Base-by-base conservation (phyloP, 1,140 invertebrate genomes). In the Drosophila virilis region DNA sequence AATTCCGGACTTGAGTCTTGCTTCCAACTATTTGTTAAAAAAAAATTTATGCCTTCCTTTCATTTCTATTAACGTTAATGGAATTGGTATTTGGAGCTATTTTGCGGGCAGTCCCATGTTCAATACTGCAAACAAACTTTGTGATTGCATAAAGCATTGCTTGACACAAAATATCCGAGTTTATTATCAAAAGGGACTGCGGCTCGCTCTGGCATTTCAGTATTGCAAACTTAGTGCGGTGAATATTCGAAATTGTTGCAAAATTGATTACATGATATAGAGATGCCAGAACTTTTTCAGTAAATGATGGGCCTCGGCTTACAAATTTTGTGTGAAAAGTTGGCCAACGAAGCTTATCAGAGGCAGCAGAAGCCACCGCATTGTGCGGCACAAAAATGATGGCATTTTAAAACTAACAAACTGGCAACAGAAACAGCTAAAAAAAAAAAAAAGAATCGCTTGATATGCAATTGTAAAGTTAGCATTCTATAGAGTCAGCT, bases 191-290 rank as follows among this genome's bases (percentile, higher is more conserved):
- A 60, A 35, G n/a, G 33, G 9, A 8, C 42, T 62, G 60, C 38
- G n/a, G 46, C n/a, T 12, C 1, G 15, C 5, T 45, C 13, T 46
- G 22, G 15, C 50, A 35, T 57, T 45, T 35, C 15, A 8, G n/a
- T 48, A 13, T 40, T 32, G 15, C 50, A 59, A 73, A 80, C 55
- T 85, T 74, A 42, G 33, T 72, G 75, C 66, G 79, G 74, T 52
- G 42, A 74, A 65, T 75, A 75, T 74, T 51, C 60, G 13, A 65
- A 77, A 84, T 75, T 67, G 64, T 65, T 74, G 12, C 46, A 51
- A 66, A 74, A 74, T 80, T 74, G 51, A 74, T 77, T 71, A 67
- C 46, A 84, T 59, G 40, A 77, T 79, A 62, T 60, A 33, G 32
- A 51, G 32, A 58, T 54, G 38, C 17, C 60, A 62, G 6, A 84